Conservation (phyloP, 2,113 vertebrate species). For the Brevimyrus niger region DNA sequence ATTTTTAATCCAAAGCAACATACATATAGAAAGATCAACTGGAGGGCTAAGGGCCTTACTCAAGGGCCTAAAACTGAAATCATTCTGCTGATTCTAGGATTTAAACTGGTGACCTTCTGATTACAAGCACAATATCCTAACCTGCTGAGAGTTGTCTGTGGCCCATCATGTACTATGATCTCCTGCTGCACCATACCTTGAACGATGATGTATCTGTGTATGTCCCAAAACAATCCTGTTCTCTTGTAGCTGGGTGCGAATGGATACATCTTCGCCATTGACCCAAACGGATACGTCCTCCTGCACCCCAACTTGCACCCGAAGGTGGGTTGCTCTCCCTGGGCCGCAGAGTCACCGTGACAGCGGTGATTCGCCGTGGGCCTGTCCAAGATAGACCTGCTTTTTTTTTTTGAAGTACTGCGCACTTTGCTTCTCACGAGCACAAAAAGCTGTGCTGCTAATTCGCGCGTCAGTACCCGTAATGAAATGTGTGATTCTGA, state of each 20-base stretch:
- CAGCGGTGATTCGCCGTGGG: not conserved
- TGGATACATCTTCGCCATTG: constrained; percentile 96
- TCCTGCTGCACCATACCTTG: not conserved
- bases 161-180: not conserved
- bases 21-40: not conserved
- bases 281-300: constrained; percentile 95
- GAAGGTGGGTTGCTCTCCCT: not conserved
- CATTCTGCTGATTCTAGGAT: not conserved
- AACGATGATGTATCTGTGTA: not conserved
- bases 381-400: not conserved
- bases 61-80: not conserved
- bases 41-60: not conserved
- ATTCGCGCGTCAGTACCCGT: not conserved
- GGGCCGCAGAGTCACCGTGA: not conserved
- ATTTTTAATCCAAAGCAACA: not conserved
- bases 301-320: constrained; percentile 87
- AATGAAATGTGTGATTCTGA: not conserved
- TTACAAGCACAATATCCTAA: not conserved
- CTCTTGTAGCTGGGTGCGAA: constrained; percentile 56
- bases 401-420: not conserved
- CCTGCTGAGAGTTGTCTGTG: not conserved
- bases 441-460: not conserved
- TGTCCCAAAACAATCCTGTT: constrained; percentile 8
- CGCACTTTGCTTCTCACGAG: not conserved
- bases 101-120: not conserved